Conservation (phyloP, 92 coral and sea anemone species). For the Epizoanthus illoricatus region DNA sequence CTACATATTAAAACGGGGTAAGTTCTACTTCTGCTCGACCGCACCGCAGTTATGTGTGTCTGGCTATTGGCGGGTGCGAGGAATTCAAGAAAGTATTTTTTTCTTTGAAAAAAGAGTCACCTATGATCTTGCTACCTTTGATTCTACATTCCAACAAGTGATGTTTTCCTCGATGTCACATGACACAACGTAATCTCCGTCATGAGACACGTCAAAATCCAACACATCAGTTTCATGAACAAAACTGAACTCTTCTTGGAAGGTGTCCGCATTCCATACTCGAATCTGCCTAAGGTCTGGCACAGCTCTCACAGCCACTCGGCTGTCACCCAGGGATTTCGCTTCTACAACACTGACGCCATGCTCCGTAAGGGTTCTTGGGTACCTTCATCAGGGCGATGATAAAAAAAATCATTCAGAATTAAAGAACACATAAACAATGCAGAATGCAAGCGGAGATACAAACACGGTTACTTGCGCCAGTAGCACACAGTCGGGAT, state of each 20-base stretch:
- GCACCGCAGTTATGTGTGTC: too few relatives aligned
- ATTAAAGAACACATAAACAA: too few relatives aligned
- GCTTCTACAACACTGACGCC: slow-evolving; percentile 29
- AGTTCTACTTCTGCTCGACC: too few relatives aligned
- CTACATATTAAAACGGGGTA: too few relatives aligned
- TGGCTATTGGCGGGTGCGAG: too few relatives aligned
- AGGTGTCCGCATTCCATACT: slow-evolving; percentile 16
- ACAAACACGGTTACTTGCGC: too few relatives aligned
- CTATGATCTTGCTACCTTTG: not conserved
- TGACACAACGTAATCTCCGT: slow-evolving; percentile 14
- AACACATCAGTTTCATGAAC: slow-evolving; percentile 26
- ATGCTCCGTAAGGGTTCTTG: slow-evolving; percentile 22
- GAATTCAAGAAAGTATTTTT: too few relatives aligned
- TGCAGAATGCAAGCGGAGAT: too few relatives aligned
- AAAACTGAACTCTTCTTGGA: slow-evolving; percentile 21
- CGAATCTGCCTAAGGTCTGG: slow-evolving; percentile 1
- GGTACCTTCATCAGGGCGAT: not conserved
- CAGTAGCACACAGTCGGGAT: too few relatives aligned
- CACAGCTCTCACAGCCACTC: slow-evolving; percentile 23
- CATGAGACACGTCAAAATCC: slow-evolving; percentile 23
- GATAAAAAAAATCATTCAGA: not conserved
- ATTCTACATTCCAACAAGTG: slow-evolving; percentile 8
- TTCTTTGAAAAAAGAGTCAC: too few relatives aligned
- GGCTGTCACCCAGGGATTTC: slow-evolving; percentile 17
- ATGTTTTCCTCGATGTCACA: slow-evolving; percentile 26